Evolutionary conservation across 2,888 invertebrate genomes (phyloP).

Genomic region (Elmis aenea): DNA sequence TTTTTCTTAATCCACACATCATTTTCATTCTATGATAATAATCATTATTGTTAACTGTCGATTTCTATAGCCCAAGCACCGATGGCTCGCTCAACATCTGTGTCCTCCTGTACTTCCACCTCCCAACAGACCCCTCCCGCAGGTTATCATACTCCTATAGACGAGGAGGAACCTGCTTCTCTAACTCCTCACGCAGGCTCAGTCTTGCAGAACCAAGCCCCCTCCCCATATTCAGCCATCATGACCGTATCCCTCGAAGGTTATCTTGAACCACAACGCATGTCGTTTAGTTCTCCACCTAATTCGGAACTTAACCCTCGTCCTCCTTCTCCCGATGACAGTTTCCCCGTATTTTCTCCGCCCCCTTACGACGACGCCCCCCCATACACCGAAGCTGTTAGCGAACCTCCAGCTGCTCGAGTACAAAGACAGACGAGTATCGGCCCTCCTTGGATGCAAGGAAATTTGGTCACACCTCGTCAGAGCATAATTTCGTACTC

Average conservation of each 20-base stretch:
- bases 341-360: constrained; percentile 81
- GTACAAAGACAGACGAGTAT: constrained; percentile 45
- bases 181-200: constrained; percentile 53
- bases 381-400: constrained; percentile 40
- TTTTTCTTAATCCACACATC: too few relatives aligned
- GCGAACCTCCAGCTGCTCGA: constrained; percentile 36
- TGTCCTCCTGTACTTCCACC: constrained; percentile 58
- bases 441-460: constrained; percentile 53
- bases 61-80: constrained; percentile 40
- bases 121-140: constrained; percentile 60
- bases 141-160: constrained; percentile 76
- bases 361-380: constrained; percentile 59
- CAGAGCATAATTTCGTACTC: constrained; percentile 74
- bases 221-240: constrained; percentile 79
- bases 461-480: constrained; percentile 54
- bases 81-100: constrained; percentile 53
- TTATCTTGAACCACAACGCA: constrained; percentile 77
- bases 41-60: background rate
- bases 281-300: constrained; percentile 76
- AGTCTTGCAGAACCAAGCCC: constrained; percentile 50
- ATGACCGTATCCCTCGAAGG: constrained; percentile 82
- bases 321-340: constrained; percentile 70
- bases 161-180: constrained; percentile 46
- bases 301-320: constrained; percentile 66
- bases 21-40: too few relatives aligned